Evolutionary conservation across 2,797 vertebrate species (phyloP), one percentile per base, ranked within the genome.

Genomic region (Pipistrellus pipistrellus): DNA sequence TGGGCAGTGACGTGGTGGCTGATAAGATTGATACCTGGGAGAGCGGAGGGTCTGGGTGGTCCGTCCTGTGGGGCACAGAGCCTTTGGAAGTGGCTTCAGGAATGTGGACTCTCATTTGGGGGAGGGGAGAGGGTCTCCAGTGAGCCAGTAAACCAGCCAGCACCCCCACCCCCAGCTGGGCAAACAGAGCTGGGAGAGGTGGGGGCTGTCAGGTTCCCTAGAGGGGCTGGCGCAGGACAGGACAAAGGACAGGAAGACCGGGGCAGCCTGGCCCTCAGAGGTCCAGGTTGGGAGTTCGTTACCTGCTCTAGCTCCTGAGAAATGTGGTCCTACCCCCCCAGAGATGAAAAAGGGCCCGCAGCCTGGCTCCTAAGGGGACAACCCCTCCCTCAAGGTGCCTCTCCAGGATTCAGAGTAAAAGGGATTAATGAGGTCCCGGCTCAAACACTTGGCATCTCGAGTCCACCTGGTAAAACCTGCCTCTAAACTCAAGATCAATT

Each of bases 161-260:
- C 46, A n/a, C 59, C 38, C 59, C 53, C 32, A 25, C 86, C 71
- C n/a, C 93, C 94, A 97, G 97, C 90, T 96, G 51, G 97, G 90
- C 93, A 96, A 96, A 95, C 55, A 89, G 84, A 85, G 69, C 11
- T 46, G 38, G 41, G 51, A 44, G 73, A 27, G 85, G 59, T 46
- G 30, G 25, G 85, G 69, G 44, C n/a, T 18, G 76, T 93, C 86
- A 87, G 90, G 64, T 83, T 87, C 59, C 48, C 81, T 23, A 85
- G 57, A 95, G 64, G 57, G 55, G 53, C 64, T 55, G 62, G 27
- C 17, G 14, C 27, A 93, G 55, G 87, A 44, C 14, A 76, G 64
- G 86, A 93, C 62, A 90, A 96, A 94, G 44, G 88, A 71, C 20
- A 59, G 80, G 41, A 25, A 73, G 72, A 59, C 32, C 48, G 68